phyloP scores from a whole-genome alignment of 1,140 invertebrate genomes.

The Drosophila novamexicana region DNA sequence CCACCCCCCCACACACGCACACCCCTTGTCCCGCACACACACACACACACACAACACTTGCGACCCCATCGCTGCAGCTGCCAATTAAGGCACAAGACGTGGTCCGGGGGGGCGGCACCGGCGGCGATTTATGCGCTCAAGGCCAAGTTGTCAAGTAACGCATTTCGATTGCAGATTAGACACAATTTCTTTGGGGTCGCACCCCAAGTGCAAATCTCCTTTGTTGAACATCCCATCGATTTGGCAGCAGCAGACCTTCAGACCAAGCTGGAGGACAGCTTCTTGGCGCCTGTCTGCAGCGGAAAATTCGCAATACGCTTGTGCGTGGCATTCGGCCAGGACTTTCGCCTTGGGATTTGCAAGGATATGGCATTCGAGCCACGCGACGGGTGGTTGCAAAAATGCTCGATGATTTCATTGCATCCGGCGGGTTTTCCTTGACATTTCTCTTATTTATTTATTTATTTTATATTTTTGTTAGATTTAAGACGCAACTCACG shows the following conservation, averaged over 20 bases:
- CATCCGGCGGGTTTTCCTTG: conserved; percentile 47
- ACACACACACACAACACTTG: neutral
- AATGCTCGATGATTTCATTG: conserved; percentile 59
- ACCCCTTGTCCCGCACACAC: neutral
- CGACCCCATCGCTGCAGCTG: conserved; percentile 28
- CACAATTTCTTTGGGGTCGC: conserved; percentile 23
- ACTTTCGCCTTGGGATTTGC: conserved; percentile 36
- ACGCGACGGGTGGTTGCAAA: conserved; percentile 63
- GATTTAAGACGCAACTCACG: conserved; percentile 9
- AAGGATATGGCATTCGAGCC: conserved; percentile 11
- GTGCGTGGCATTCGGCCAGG: neutral
- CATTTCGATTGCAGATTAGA: conserved; percentile 11
- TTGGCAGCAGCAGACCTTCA: conserved; percentile 29
- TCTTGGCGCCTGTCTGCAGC: conserved; percentile 28
- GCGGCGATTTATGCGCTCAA: conserved; percentile 44
- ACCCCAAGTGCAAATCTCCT: conserved; percentile 25
- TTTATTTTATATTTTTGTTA: neutral
- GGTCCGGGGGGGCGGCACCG: neutral
- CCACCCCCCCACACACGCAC: conserved; percentile 5
- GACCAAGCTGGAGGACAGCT: neutral
- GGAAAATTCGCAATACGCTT: neutral
- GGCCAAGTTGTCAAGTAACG: conserved; percentile 36
- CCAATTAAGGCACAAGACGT: conserved; percentile 36
- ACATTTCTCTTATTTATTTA: conserved; percentile 15
- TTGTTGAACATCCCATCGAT: conserved; percentile 39